Base-by-base conservation (phyloP, 1,140 invertebrate species). In the Eumeta japonica region DNA sequence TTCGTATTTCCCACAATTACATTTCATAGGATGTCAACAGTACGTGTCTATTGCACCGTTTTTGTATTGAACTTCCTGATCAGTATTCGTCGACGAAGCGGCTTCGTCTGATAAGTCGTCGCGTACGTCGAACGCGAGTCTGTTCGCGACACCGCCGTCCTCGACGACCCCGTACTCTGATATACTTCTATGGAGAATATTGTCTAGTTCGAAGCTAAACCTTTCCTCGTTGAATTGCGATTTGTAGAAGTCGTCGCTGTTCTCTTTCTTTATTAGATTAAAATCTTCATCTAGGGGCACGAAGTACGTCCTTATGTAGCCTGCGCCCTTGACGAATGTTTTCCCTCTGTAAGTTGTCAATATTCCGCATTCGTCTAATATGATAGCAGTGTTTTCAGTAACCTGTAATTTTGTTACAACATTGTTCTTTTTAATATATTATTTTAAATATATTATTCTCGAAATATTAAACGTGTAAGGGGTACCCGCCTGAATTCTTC, bases 291-390 rank as follows among this genome's bases (percentile, higher is more conserved):
- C 82, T 3, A 88, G 62, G 13, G 78, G 78, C 3, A 89, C 81
- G 48, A 85, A 87, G 57, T 88, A 90, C 3, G 88, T 90, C 19
- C 81, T 82, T 1, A 89, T 80, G 17, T 79, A 75, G 14, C 83
- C 85, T 41, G 86, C 86, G 10, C 88, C 88, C 71, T 91, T 92
- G 0, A 92, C 85, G 50, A 78, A 82, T 2, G 82, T 87, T 43
- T 81, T 70, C 3, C 87, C 89, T 24, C 88, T 78, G 36, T 80
- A 80, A 33, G 83, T 76, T 48, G 88, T 89, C 10, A 81, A 64
- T 34, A 89, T 81, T 31, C 82, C 83, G 35, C 83, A 80, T 37
- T 83, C 78, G 34, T 84, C 74, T 17, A 92, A 67, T 18, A 89
- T 79, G 9, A 79, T 53, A 0, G 87, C 88, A 1, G 88, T 89